Evolutionary conservation across 1,140 invertebrate genomes (phyloP).

Genomic region (Drosophila bifasciata): DNA sequence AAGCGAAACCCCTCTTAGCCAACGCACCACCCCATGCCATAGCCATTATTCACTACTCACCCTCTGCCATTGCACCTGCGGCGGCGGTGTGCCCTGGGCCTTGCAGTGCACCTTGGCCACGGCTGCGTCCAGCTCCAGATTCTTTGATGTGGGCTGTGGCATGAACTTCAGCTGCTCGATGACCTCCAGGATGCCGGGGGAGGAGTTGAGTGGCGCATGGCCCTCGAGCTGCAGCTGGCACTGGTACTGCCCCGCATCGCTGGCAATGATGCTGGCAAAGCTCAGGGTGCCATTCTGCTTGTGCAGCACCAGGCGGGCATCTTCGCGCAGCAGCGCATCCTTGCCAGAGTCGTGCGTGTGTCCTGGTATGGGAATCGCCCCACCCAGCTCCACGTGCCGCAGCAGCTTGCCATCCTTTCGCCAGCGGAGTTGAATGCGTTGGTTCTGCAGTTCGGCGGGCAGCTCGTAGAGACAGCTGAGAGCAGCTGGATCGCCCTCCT

Average conservation of each 20-base stretch:
- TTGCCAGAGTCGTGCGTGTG: constrained; percentile 54
- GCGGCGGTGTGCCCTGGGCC: constrained; percentile 91
- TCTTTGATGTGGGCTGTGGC: constrained; percentile 91
- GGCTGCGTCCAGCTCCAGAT: constrained; percentile 90
- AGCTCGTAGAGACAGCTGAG: constrained; percentile 88
- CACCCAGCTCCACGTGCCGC: constrained; percentile 84
- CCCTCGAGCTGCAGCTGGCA: constrained; percentile 75
- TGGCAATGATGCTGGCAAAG: constrained; percentile 72
- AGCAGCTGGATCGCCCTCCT: constrained; percentile 88
- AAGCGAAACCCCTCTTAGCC: too few species aligned
- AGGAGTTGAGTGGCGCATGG: constrained; percentile 52
- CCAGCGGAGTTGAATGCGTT: constrained; percentile 87
- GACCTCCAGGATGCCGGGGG: constrained; percentile 77
- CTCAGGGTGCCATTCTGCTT: constrained; percentile 76
- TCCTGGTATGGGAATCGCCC: constrained; percentile 38
- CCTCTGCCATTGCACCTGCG: constrained; percentile 92
- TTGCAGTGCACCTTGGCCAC: constrained; percentile 94
- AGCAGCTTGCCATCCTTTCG: constrained; percentile 88
- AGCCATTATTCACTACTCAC: constrained; percentile 85
- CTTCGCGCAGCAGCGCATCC: constrained; percentile 64
- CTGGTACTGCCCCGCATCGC: constrained; percentile 77
- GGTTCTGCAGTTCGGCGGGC: constrained; percentile 83
- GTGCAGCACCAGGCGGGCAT: constrained; percentile 66
- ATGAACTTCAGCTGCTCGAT: constrained; percentile 93
- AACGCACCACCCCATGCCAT: too few species aligned